Evolutionary conservation across 2,113 vertebrate genomes (phyloP).

Genomic region (Pardalotus punctatus): DNA sequence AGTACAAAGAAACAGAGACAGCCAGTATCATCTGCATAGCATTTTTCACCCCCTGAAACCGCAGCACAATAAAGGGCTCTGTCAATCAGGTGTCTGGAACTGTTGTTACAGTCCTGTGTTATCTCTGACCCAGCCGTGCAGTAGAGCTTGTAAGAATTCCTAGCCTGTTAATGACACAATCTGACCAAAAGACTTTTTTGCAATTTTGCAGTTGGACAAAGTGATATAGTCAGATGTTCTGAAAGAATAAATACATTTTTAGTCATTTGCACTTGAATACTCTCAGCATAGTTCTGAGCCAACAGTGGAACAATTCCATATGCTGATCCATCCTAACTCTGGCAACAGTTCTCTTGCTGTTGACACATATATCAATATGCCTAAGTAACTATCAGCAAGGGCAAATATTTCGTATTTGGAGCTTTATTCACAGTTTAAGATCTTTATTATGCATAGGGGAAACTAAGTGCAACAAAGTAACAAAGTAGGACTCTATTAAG

Average conservation of each 20-base stretch:
- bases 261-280: not conserved
- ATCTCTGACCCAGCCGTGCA: not conserved
- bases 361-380: not conserved
- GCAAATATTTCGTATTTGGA: not conserved
- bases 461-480: not conserved
- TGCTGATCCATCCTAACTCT: not conserved
- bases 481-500: not conserved
- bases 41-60: not conserved
- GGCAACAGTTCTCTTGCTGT: not conserved
- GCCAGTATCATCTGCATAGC: accelerated
- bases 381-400: not conserved
- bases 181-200: not conserved
- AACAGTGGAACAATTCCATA: not conserved
- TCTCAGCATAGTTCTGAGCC: not conserved
- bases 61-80: not conserved
- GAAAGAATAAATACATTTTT: not conserved
- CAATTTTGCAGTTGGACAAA: not conserved
- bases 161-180: not conserved
- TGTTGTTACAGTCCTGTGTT: not conserved
- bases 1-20: not conserved
- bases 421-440: not conserved
- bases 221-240: not conserved
- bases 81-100: not conserved
- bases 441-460: not conserved
- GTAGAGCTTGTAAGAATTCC: not conserved